A percentile compares a stretch with the other conserved stretches of the same genome.
Evolutionary conservation across 2,113 vertebrate species (phyloP).

Genomic region (Spilogale gracilis): DNA sequence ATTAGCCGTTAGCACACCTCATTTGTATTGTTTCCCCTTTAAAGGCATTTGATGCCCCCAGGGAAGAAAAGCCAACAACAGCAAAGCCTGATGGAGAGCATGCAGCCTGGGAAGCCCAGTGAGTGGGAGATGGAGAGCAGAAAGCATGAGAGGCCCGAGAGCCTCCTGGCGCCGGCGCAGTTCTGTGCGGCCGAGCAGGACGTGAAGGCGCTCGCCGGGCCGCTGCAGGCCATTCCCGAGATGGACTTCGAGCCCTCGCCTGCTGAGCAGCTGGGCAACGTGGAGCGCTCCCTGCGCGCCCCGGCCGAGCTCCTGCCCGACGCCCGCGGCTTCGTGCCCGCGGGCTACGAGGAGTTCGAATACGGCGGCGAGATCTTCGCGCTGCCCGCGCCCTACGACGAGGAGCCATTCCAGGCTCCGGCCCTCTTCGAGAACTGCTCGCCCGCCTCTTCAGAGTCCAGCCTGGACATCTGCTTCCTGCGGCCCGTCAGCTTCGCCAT

Average conservation of each 20-base stretch:
- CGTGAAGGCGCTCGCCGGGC: slow-evolving; percentile 86
- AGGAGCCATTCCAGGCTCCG: slow-evolving; percentile 90
- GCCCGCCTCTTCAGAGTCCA: slow-evolving; percentile 95
- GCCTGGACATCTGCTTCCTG: slow-evolving; percentile 96
- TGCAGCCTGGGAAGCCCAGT: slow-evolving; percentile 90
- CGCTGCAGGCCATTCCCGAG: slow-evolving; percentile 94
- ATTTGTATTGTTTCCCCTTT: slow-evolving; percentile 68
- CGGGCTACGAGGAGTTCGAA: slow-evolving; percentile 90
- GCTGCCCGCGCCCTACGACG: slow-evolving; percentile 90
- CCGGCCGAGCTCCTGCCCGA: slow-evolving; percentile 88
- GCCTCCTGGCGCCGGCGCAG: slow-evolving; percentile 87
- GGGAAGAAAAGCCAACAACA: slow-evolving; percentile 92
- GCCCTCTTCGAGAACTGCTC: slow-evolving; percentile 94
- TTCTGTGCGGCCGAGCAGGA: slow-evolving; percentile 89
- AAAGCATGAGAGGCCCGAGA: slow-evolving; percentile 90
- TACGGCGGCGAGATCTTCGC: slow-evolving; percentile 89
- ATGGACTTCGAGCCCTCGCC: slow-evolving; percentile 88
- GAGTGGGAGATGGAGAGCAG: slow-evolving; percentile 92
- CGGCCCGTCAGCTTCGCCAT: slow-evolving; percentile 92
- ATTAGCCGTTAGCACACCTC: neutral
- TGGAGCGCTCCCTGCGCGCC: slow-evolving; percentile 87
- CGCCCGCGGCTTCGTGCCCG: slow-evolving; percentile 85
- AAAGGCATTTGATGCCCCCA: slow-evolving; percentile 91
- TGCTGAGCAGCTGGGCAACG: slow-evolving; percentile 82
- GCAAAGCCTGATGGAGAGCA: slow-evolving; percentile 91